Conservation (phyloP, 2,888 invertebrate genomes). For the Sialis lutaria region DNA sequence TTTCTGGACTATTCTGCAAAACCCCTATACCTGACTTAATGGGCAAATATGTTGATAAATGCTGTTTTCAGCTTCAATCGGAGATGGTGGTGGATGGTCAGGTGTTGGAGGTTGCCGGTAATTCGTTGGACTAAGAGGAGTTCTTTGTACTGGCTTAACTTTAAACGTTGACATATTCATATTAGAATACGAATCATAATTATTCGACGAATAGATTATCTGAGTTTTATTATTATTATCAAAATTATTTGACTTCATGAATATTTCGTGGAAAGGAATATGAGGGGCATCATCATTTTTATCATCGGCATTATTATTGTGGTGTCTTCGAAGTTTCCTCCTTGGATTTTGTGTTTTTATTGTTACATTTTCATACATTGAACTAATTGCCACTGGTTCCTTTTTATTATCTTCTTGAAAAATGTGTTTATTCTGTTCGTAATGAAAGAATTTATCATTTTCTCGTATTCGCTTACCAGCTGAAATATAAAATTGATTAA, state of each 20-base stretch:
- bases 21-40: conserved; percentile 54
- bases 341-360: conserved; percentile 56
- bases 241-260: conserved; percentile 16
- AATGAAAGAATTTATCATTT: too few relatives aligned
- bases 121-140: conserved; percentile 75
- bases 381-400: conserved; percentile 56
- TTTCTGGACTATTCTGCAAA: too few relatives aligned
- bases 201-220: conserved; percentile 27
- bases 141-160: conserved; percentile 25
- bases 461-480: too few relatives aligned
- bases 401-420: conserved; percentile 21
- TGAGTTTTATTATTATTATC: conserved; percentile 17
- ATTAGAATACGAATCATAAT: conserved; percentile 2
- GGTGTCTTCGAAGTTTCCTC: conserved; percentile 44
- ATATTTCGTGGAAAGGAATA: conserved; percentile 16
- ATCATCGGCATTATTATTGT: conserved; percentile 15
- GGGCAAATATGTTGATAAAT: conserved; percentile 83
- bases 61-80: conserved; percentile 71
- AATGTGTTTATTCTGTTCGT: too few relatives aligned
- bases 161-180: conserved; percentile 7
- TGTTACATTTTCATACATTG: conserved; percentile 53
- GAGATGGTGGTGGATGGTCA: conserved; percentile 85
- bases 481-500: too few relatives aligned
- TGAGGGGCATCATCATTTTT: conserved; percentile 45
- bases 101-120: conserved; percentile 87